Base-by-base conservation (phyloP, 2,113 vertebrate species). In the Melanotaenia duboulayi region DNA sequence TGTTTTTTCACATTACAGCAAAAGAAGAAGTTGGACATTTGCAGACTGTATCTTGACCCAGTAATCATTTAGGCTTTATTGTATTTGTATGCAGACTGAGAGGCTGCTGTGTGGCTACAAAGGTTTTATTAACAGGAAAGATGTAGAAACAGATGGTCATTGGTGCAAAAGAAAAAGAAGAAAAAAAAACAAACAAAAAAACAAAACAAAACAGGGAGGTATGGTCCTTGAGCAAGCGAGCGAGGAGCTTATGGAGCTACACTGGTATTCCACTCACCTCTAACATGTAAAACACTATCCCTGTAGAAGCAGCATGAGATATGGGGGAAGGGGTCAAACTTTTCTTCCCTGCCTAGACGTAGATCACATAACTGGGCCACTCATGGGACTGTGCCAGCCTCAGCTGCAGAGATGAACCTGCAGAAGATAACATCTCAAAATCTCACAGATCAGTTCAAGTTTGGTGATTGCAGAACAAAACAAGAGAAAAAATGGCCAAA, bases 241-340 rank as follows among this genome's bases (percentile, higher is more conserved):
- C 10, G 9, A 12, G 11, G 64, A 46, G 71, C 70, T 57, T 67
- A 66, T 32, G 20, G 78, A 80, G 81, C 62, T 65, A 58, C 2
- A 0, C 74, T 89, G 83, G 79, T 82, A 89, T 89, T 83, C 69
- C 74, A 84, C 84, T 88, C 82, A 88, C 89, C 85, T 85, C 87
- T 71, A 76, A 80, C 68, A 88, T 83, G 80, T 87, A 87, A 87
- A 87, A 91, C 82, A 87, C 71, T 89, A 87, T 88, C 87, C 80
- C 67, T 82, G 80, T 89, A 74, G 83, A 83, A 80, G 66, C 83
- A 78, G 59, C 72, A 57, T 75, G 81, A 79, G 69, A 65, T 22
- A 1, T 76, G 77, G 60, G 80, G 82, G 65, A 84, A 74, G 82
- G 85, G 85, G 80, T 58, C 65, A 4, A 72, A 68, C 77, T 61